These are phyloP conservation scores for Unio delphinus DNA, from an alignment of 2,888 invertebrate species.

Conservation along the genomic window DNA sequence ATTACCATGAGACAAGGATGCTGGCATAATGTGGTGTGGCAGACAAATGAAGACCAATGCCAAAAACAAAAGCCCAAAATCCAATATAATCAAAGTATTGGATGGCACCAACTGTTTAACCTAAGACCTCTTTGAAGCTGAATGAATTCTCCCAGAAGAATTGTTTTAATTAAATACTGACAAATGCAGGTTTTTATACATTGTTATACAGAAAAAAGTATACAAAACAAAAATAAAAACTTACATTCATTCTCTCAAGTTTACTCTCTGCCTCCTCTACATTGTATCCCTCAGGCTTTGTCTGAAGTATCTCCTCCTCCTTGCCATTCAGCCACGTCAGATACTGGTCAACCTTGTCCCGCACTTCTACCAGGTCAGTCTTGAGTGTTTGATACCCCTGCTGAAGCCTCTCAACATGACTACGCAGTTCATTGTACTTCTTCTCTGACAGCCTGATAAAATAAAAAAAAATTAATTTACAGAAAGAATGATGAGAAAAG, in stretches of 20 bases:
- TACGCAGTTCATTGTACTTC: conserved; percentile 42
- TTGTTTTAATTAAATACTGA: no score
- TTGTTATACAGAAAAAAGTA: neutral
- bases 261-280: conserved; percentile 44
- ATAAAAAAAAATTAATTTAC: neutral
- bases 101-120: no score
- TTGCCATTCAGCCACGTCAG: conserved; percentile 57
- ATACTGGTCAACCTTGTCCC: conserved; percentile 56
- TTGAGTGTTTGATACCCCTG: conserved; percentile 44
- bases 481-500: no score
- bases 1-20: no score
- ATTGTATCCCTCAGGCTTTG: conserved; percentile 35
- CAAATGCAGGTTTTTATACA: no score
- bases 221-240: conserved; percentile 71
- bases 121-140: no score
- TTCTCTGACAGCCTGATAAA: conserved; percentile 50
- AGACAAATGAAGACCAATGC: no score
- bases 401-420: conserved; percentile 37
- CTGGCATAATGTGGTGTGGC: no score
- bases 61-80: no score
- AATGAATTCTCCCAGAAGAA: no score
- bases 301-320: conserved; percentile 36
- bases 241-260: conserved; percentile 64
- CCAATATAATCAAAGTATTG: no score
- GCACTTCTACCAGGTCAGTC: conserved; percentile 49